A percentile compares a stretch with the other conserved stretches of the same genome.
phyloP scores from a whole-genome alignment of 2,113 vertebrate species.

The Crotophaga sulcirostris region DNA sequence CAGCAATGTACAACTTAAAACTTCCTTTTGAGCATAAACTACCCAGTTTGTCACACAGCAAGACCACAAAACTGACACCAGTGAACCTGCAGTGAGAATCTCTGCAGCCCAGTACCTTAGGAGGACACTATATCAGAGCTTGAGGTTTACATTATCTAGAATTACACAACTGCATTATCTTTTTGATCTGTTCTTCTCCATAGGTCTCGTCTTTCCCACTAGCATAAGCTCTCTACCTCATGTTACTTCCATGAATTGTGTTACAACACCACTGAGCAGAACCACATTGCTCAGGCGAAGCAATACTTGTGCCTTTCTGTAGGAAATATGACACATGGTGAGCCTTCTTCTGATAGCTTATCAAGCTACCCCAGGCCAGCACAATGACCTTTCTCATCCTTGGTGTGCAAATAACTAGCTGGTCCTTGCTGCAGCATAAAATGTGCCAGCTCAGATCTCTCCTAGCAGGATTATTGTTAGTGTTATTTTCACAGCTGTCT shows the following conservation, averaged over 20 bases:
- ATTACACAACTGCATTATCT: accelerated
- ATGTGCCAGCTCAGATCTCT: not conserved
- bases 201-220: not conserved
- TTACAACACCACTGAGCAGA: not conserved
- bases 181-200: not conserved
- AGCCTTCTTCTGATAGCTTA: not conserved
- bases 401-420: not conserved
- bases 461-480: not conserved
- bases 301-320: accelerated
- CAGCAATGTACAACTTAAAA: not conserved
- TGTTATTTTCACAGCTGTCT: not conserved
- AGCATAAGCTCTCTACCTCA: not conserved
- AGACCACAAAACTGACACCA: not conserved
- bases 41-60: not conserved
- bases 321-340: not conserved
- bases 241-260: not conserved
- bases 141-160: not conserved
- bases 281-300: not conserved
- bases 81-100: not conserved
- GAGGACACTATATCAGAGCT: not conserved
- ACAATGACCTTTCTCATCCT: not conserved
- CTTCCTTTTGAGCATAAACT: accelerated
- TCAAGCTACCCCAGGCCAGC: not conserved
- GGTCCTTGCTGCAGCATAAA: not conserved
- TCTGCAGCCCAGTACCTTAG: not conserved